phyloP scores from a whole-genome alignment of 2,113 vertebrate species.

The Phalacrocorax brasilianus region DNA sequence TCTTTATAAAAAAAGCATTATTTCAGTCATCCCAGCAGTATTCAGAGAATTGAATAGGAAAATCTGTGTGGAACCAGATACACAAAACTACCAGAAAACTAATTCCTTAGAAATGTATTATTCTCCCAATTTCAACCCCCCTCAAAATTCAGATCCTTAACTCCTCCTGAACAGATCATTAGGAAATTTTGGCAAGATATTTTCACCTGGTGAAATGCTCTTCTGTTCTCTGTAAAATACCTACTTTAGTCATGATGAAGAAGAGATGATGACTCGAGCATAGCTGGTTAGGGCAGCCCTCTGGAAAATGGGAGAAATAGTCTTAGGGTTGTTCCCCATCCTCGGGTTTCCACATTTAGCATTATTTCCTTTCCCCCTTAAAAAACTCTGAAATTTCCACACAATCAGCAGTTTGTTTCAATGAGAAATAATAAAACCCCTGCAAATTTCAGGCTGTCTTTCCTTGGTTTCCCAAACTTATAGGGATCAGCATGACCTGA shows the following conservation, averaged over 20 bases:
- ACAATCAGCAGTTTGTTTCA: neutral
- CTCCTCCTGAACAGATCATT: neutral
- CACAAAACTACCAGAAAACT: neutral
- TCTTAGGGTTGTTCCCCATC: neutral
- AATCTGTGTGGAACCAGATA: neutral
- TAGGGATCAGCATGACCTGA: neutral
- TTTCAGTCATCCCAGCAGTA: neutral
- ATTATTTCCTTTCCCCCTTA: neutral
- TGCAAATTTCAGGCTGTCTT: neutral
- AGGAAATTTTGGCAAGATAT: neutral
- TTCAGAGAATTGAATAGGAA: neutral
- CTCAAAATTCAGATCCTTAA: neutral
- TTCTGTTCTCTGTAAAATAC: neutral
- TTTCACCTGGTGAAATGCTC: neutral
- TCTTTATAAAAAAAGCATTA: neutral
- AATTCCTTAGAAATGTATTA: neutral
- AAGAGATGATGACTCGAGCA: neutral
- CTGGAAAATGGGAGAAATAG: neutral
- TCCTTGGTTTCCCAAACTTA: neutral
- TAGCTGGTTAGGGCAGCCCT: neutral
- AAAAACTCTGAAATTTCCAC: neutral
- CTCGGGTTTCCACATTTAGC: neutral
- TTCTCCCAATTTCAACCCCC: rapidly evolving
- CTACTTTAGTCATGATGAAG: neutral
- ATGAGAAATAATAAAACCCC: neutral